phyloP scores from a whole-genome alignment of 2,888 invertebrate species.

The Chydorus sphaericus region DNA sequence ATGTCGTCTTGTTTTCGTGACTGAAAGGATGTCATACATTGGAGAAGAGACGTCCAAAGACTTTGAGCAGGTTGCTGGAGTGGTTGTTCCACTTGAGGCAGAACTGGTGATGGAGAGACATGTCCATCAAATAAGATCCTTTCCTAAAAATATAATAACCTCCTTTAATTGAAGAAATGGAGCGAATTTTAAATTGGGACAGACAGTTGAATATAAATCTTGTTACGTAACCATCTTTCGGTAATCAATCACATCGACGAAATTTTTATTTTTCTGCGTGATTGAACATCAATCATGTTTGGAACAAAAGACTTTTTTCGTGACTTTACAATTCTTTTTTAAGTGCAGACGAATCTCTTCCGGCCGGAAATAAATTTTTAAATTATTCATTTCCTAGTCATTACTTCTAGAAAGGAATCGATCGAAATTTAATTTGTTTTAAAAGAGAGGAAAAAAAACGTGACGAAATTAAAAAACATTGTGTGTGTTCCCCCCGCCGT shows the following conservation, averaged over 20 bases:
- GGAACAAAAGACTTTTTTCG: not conserved
- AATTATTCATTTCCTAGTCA: not conserved
- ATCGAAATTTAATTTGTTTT: not conserved
- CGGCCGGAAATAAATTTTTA: not conserved
- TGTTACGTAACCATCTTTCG: not conserved
- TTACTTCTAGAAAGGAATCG: not conserved
- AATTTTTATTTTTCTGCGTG: not conserved
- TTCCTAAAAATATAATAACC: too few relatives aligned
- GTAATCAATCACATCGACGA: not conserved
- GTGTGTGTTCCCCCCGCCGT: not conserved
- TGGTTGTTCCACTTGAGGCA: constrained; percentile 87
- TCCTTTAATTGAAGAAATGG: too few relatives aligned
- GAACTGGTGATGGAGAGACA: constrained; percentile 53
- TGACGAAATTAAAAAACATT: not conserved
- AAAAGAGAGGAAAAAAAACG: not conserved
- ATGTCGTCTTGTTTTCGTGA: too few relatives aligned
- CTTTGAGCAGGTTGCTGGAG: constrained; percentile 57
- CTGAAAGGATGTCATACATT: too few relatives aligned
- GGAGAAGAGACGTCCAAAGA: constrained; percentile 74
- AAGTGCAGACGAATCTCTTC: too few relatives aligned
- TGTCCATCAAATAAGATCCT: not conserved
- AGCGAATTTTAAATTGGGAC: not conserved
- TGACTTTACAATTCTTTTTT: not conserved
- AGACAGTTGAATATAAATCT: not conserved
- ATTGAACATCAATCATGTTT: too few relatives aligned